A percentile compares a stretch with the other conserved stretches of the same genome.
Evolutionary conservation across 2,888 invertebrate species (phyloP).

Genomic region (Formica aserva): DNA sequence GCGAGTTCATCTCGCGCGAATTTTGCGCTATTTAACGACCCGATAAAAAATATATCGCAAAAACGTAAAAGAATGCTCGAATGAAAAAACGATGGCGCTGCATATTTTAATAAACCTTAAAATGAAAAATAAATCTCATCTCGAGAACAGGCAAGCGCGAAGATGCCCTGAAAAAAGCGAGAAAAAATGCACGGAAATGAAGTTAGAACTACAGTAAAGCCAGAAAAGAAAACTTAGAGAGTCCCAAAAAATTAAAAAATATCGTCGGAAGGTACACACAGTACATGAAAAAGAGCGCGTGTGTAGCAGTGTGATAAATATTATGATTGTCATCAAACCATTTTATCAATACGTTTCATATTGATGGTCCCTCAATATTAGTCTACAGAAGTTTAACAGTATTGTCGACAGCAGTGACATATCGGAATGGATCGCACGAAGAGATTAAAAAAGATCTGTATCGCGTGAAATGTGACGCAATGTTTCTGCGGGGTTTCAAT

Average conservation of each 20-base stretch:
- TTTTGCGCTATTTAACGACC: slow-evolving; percentile 19
- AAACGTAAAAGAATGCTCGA: neutral
- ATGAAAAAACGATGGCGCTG: neutral
- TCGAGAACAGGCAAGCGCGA: neutral
- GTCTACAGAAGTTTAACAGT: slow-evolving; percentile 10
- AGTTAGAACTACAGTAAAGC: neutral
- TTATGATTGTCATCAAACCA: slow-evolving; percentile 24
- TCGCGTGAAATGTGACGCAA: neutral
- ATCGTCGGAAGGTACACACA: neutral
- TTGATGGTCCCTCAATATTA: slow-evolving; percentile 18
- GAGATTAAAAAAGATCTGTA: neutral
- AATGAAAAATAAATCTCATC: slow-evolving; percentile 9
- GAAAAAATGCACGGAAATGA: neutral
- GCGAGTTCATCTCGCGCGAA: slow-evolving; percentile 20
- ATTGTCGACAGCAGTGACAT: neutral
- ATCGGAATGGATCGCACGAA: neutral
- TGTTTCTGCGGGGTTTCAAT: neutral
- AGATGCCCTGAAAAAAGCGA: neutral
- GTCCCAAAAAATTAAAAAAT: neutral
- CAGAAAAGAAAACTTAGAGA: neutral
- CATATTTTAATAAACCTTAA: slow-evolving; percentile 2
- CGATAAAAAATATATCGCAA: slow-evolving; percentile 5
- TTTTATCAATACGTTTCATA: slow-evolving; percentile 19
- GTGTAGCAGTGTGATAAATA: slow-evolving; percentile 1
- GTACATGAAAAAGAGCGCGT: neutral